phyloP scores from a whole-genome alignment of 1,140 invertebrate species.

The Cherax quadricarinatus region DNA sequence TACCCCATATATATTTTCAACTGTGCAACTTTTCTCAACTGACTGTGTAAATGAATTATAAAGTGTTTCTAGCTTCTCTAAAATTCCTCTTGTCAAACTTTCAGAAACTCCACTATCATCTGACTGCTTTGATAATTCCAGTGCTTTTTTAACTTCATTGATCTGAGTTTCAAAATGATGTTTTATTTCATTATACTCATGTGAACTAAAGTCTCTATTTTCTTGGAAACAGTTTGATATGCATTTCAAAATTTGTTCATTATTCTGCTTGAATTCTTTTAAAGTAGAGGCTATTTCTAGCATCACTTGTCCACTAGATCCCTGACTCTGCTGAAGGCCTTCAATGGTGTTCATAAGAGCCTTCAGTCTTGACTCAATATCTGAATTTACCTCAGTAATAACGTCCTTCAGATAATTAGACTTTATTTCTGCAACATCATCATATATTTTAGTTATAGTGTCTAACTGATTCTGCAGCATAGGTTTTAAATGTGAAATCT shows the following conservation, averaged over 20 bases:
- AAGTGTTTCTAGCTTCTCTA: conserved; percentile 36
- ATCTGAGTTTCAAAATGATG: conserved; percentile 18
- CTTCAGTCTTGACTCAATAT: conserved; percentile 19
- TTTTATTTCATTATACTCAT: conserved; percentile 24
- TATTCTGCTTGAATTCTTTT: conserved; percentile 19
- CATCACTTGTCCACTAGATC: conserved; percentile 18
- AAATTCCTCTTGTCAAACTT: conserved; percentile 18
- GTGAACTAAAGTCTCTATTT: conserved; percentile 5
- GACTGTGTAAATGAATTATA: conserved; percentile 32
- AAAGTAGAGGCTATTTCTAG: background rate
- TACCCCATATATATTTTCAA: conserved; percentile 35
- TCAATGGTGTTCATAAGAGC: background rate
- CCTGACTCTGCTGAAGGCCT: conserved; percentile 19
- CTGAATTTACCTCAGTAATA: conserved; percentile 6
- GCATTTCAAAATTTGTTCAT: conserved; percentile 12
- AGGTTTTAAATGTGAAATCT: conserved; percentile 8
- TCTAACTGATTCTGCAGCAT: conserved; percentile 36
- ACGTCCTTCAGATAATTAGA: conserved; percentile 5
- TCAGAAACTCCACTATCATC: conserved; percentile 49
- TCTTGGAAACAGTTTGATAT: conserved; percentile 5
- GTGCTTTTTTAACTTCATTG: conserved; percentile 13
- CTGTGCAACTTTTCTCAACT: conserved; percentile 7
- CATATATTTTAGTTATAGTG: conserved; percentile 4
- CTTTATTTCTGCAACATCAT: background rate
- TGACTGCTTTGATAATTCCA: background rate